Evolutionary conservation across 1,140 invertebrate species (phyloP).

Genomic region (Leucophenga varia): DNA sequence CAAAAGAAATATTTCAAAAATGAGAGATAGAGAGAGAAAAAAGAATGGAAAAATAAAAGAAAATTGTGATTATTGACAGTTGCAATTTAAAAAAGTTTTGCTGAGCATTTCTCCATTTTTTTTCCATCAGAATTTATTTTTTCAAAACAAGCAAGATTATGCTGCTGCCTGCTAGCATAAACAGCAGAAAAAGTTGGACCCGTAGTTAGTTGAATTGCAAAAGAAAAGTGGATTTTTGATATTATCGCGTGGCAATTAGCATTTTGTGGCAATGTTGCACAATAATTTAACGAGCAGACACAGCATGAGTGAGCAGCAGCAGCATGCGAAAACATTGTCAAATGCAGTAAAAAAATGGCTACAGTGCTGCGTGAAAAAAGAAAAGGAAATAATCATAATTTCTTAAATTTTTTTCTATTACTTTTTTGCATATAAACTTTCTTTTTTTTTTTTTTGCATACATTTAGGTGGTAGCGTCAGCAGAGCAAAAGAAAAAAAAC

Average conservation of each 20-base stretch:
- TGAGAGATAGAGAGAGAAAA: conserved; percentile 3
- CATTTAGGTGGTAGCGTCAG: conserved; percentile 16
- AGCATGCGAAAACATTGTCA: conserved; percentile 1
- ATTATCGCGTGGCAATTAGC: conserved; percentile 49
- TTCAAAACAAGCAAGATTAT: too few species aligned
- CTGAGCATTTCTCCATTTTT: background rate
- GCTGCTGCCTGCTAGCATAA: too few species aligned
- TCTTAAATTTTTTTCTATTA: background rate
- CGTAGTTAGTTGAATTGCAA: too few species aligned
- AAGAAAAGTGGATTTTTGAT: conserved; percentile 22
- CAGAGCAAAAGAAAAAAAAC: conserved; percentile 9
- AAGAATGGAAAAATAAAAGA: conserved; percentile 36
- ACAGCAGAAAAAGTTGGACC: too few species aligned
- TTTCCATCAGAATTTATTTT: too few species aligned
- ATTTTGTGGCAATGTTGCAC: conserved; percentile 50
- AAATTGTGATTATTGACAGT: conserved; percentile 37
- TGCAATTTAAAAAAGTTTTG: conserved; percentile 41
- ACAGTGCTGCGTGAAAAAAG: too few species aligned
- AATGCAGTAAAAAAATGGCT: background rate
- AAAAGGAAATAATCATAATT: too few species aligned
- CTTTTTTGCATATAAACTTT: conserved; percentile 11
- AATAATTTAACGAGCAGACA: conserved; percentile 39
- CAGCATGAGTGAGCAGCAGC: background rate
- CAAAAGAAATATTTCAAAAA: too few species aligned
- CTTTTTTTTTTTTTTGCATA: conserved; percentile 2